These are phyloP conservation scores for Sesia apiformis DNA, from an alignment of 2,888 invertebrate genomes.

Conservation along the genomic window DNA sequence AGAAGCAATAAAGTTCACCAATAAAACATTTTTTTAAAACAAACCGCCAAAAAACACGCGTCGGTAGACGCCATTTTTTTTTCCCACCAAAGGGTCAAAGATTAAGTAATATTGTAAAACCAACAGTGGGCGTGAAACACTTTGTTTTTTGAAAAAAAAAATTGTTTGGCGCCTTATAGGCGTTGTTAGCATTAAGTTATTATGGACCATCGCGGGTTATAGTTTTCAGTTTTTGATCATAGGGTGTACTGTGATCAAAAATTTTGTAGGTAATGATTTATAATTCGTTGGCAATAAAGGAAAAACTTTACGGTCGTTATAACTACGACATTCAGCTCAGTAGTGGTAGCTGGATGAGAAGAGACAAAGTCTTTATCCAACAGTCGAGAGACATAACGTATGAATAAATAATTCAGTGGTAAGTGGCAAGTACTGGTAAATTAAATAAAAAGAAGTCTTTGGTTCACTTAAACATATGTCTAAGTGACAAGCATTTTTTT, in stretches of 20 bases:
- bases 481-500: too few relatives aligned
- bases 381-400: too few relatives aligned
- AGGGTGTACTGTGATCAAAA: not conserved
- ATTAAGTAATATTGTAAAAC: conserved; percentile 63
- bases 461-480: too few relatives aligned
- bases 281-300: not conserved
- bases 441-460: too few relatives aligned
- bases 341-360: too few relatives aligned
- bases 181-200: conserved; percentile 12
- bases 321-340: too few relatives aligned
- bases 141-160: conserved; percentile 10
- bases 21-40: conserved; percentile 7
- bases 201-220: conserved; percentile 2
- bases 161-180: conserved; percentile 13
- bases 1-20: conserved; percentile 14
- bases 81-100: conserved; percentile 18
- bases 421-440: too few relatives aligned
- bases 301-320: too few relatives aligned
- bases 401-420: too few relatives aligned
- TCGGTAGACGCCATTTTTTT: conserved; percentile 46
- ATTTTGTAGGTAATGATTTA: too few relatives aligned
- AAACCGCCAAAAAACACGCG: conserved; percentile 25
- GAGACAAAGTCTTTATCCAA: too few relatives aligned
- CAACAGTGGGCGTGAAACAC: conserved; percentile 56
- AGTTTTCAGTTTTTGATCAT: not conserved